phyloP scores from a whole-genome alignment of 2,797 vertebrate genomes.

The Acanthiza pusilla region DNA sequence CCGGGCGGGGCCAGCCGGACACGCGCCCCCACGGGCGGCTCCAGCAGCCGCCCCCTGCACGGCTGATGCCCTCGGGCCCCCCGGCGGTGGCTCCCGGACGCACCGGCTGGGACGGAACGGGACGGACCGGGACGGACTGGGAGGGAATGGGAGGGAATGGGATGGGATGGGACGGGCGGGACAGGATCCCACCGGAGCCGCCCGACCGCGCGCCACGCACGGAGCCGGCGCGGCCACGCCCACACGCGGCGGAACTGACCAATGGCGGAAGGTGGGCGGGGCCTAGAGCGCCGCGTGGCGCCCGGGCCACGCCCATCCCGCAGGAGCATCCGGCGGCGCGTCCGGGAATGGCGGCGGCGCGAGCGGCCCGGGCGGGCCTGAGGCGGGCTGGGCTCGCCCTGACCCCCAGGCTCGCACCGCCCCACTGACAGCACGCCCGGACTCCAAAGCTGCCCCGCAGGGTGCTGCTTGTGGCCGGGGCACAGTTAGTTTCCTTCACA shows the following conservation, averaged over 20 bases:
- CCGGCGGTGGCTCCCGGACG: not conserved
- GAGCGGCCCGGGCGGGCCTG: no score
- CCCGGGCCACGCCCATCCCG: fast-evolving
- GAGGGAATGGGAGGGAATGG: not conserved
- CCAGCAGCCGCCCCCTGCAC: not conserved
- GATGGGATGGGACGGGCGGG: fast-evolving
- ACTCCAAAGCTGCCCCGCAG: fast-evolving
- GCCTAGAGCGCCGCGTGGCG: no score
- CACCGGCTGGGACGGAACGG: not conserved
- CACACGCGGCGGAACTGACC: not conserved
- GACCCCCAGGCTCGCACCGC: fast-evolving
- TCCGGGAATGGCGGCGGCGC: not conserved
- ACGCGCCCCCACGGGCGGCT: not conserved
- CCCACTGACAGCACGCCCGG: not conserved
- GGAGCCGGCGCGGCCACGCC: not conserved
- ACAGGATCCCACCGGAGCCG: no score
- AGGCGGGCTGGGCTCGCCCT: not conserved
- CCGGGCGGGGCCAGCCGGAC: not conserved
- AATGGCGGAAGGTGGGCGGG: no score
- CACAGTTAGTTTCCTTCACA: not conserved
- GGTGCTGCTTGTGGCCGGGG: not conserved
- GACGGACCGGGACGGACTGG: no score
- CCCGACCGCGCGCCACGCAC: not conserved
- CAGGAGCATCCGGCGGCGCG: not conserved
- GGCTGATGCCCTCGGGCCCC: not conserved